Evolutionary conservation across 2,113 vertebrate species (phyloP).

Genomic region (Rhizomys pruinosus): DNA sequence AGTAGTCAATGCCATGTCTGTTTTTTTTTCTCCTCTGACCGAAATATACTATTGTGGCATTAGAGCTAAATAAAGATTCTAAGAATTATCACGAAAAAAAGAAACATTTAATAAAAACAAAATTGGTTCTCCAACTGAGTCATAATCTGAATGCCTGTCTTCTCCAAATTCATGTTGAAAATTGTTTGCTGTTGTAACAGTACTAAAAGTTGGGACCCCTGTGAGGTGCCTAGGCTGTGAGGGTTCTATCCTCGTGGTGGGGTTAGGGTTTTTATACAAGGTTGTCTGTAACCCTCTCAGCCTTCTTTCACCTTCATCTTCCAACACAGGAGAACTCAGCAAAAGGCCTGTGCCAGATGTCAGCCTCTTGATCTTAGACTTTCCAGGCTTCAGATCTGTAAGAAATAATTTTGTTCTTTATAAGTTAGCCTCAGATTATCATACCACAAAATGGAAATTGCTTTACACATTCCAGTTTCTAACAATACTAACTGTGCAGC

Average conservation of each 20-base stretch:
- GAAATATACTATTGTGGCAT: constrained; percentile 32
- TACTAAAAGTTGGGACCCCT: neutral
- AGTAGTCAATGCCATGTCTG: neutral
- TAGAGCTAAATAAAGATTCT: constrained; percentile 17
- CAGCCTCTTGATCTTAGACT: neutral
- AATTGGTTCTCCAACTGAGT: neutral
- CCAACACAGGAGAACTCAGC: neutral
- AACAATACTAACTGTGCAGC: constrained; percentile 26
- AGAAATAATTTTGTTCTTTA: no score
- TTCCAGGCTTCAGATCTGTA: neutral
- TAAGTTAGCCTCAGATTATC: neutral
- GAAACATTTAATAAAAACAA: neutral
- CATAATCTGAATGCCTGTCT: neutral
- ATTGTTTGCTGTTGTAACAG: neutral
- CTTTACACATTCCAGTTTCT: constrained; percentile 36
- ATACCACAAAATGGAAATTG: neutral
- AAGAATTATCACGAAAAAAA: constrained; percentile 44
- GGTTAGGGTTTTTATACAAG: neutral
- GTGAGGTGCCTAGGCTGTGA: no score
- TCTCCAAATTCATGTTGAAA: neutral
- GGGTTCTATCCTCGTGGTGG: neutral
- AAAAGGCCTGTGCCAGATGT: neutral
- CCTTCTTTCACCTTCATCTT: neutral
- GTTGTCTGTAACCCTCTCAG: no score
- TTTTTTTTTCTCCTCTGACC: neutral